Evolutionary conservation across 64 coral and sea anemone species (phyloP).

Genomic region (Pocillopora damicornis): DNA sequence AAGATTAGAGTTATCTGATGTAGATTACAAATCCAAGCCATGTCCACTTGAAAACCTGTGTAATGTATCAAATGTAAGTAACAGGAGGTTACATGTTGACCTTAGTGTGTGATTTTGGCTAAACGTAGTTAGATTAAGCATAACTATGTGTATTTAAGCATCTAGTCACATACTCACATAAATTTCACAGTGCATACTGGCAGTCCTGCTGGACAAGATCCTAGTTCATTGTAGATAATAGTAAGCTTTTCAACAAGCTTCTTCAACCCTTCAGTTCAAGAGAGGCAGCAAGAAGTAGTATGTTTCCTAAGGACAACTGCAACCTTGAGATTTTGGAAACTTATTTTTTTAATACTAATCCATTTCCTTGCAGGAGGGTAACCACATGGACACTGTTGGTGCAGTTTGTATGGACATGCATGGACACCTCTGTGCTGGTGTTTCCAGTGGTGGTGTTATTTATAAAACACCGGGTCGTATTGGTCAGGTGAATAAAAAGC

Average conservation of each 20-base stretch:
- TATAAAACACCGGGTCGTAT: slow-evolving; percentile 82
- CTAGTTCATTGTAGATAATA: no score
- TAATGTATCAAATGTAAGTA: slow-evolving; percentile 27
- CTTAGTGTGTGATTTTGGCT: neutral
- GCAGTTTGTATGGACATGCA: slow-evolving; percentile 73
- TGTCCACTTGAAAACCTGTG: slow-evolving; percentile 22
- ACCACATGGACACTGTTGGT: slow-evolving; percentile 81
- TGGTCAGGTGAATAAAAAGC: slow-evolving; percentile 67
- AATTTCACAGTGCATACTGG: no score
- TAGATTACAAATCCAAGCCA: neutral
- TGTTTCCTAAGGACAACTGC: no score
- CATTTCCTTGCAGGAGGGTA: no score
- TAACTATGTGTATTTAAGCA: neutral
- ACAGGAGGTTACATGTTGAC: neutral
- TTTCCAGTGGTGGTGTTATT: slow-evolving; percentile 83
- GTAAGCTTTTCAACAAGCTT: no score
- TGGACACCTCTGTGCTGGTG: slow-evolving; percentile 72
- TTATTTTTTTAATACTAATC: no score
- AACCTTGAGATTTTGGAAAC: no score
- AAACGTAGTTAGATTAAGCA: neutral
- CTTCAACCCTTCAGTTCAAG: no score
- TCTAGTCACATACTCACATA: no score
- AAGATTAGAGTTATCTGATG: neutral
- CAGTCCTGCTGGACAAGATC: no score
- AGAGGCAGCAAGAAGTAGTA: no score